Percentiles rank a stretch among this genome's conserved stretches.
phyloP scores from a whole-genome alignment of 2,113 vertebrate species.

The Chascanopsetta lugubris region DNA sequence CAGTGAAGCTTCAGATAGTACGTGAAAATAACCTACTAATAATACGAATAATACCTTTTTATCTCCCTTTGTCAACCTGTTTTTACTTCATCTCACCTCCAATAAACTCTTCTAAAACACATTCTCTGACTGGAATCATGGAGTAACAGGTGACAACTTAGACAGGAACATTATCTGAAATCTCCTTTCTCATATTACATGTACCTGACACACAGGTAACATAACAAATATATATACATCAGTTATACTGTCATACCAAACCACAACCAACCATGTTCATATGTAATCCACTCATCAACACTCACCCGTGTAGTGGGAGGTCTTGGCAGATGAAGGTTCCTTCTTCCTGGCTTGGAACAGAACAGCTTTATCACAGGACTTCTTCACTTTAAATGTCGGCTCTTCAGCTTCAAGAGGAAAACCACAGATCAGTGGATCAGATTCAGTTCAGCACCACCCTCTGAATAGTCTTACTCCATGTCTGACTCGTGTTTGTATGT shows the following conservation, averaged over 20 bases:
- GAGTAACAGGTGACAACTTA: too few relatives aligned
- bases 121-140: too few relatives aligned
- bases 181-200: too few relatives aligned
- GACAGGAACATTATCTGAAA: too few relatives aligned
- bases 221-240: not conserved
- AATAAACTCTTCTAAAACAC: too few relatives aligned
- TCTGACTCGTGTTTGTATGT: too few relatives aligned
- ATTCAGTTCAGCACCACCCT: not conserved
- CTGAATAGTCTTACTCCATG: not conserved
- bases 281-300: not conserved
- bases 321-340: conserved; percentile 43
- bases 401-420: conserved; percentile 62
- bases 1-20: too few relatives aligned
- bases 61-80: too few relatives aligned
- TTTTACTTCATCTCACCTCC: too few relatives aligned
- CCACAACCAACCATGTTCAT: not conserved
- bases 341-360: conserved; percentile 82
- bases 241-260: not conserved
- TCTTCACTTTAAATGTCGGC: conserved; percentile 82
- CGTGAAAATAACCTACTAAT: too few relatives aligned
- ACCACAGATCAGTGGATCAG: not conserved
- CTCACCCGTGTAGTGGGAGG: conserved; percentile 44
- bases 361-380: conserved; percentile 78
- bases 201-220: not conserved
- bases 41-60: too few relatives aligned